These are phyloP conservation scores for Hozukius guyotensis DNA, from an alignment of 2,797 vertebrate genomes.

Conservation along the genomic window DNA sequence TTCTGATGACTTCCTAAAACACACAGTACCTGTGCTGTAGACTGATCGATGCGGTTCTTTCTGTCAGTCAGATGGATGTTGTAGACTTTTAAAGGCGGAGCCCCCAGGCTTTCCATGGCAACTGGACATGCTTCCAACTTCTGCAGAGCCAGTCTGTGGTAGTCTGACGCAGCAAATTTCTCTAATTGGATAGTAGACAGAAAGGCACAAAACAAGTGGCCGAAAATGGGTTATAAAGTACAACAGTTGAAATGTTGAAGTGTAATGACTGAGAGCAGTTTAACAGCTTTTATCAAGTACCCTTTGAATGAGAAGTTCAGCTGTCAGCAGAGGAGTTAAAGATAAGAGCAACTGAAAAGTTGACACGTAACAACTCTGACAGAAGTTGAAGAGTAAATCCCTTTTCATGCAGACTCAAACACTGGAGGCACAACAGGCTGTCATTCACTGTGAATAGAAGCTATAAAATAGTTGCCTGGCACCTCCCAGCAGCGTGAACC, in stretches of 20 bases:
- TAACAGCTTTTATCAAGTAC: background rate
- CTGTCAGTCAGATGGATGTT: conserved; percentile 84
- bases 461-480: background rate
- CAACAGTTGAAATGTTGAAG: background rate
- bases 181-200: conserved; percentile 60
- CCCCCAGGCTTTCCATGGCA: conserved; percentile 87
- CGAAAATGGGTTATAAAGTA: background rate
- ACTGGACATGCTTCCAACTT: conserved; percentile 73
- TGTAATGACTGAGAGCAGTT: background rate
- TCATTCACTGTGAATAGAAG: background rate
- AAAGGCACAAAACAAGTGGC: background rate
- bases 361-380: background rate
- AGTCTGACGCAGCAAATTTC: conserved; percentile 82
- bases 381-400: background rate
- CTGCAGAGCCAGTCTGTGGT: conserved; percentile 84
- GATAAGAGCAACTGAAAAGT: background rate
- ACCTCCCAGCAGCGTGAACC: background rate
- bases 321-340: no score
- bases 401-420: background rate
- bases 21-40: conserved; percentile 78
- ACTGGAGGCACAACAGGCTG: background rate
- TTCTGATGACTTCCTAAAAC: background rate
- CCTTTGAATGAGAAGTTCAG: background rate
- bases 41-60: conserved; percentile 79
- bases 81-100: conserved; percentile 85